phyloP scores from a whole-genome alignment of 2,888 invertebrate species.

The Cheilosia soror region DNA sequence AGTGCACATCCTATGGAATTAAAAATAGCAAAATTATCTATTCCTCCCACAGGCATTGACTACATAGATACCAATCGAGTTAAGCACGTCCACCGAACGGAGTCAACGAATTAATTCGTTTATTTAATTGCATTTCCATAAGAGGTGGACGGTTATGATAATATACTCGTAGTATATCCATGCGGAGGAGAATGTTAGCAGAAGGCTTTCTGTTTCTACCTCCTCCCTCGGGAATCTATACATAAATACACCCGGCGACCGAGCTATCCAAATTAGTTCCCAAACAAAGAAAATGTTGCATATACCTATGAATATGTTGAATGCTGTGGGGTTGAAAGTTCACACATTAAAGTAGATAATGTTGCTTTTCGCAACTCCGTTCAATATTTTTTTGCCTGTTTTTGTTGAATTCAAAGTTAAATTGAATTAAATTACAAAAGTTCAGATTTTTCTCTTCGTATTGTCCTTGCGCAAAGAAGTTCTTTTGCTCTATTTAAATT shows the following conservation, averaged over 20 bases:
- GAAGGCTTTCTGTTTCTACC: too few relatives aligned
- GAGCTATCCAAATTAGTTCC: too few relatives aligned
- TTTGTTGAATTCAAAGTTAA: too few relatives aligned
- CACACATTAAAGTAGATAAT: too few relatives aligned
- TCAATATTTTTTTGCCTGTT: background rate
- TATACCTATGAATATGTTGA: too few relatives aligned
- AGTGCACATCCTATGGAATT: too few relatives aligned
- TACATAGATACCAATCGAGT: background rate
- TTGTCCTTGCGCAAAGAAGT: background rate
- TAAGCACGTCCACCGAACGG: conserved; percentile 25
- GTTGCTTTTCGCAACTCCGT: background rate
- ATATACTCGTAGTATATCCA: background rate
- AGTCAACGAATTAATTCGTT: conserved; percentile 42
- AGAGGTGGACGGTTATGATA: background rate
- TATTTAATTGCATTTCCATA: conserved; percentile 40
- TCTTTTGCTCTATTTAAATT: background rate
- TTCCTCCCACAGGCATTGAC: background rate
- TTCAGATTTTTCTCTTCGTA: background rate
- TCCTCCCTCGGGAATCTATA: too few relatives aligned
- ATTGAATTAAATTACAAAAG: background rate
- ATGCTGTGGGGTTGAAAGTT: too few relatives aligned
- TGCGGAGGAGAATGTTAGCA: background rate
- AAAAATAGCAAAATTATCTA: too few relatives aligned
- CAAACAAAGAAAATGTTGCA: too few relatives aligned
- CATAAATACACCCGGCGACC: too few relatives aligned